Evolutionary conservation across 2,113 vertebrate genomes (phyloP).

Genomic region (Pangasianodon hypophthalmus): DNA sequence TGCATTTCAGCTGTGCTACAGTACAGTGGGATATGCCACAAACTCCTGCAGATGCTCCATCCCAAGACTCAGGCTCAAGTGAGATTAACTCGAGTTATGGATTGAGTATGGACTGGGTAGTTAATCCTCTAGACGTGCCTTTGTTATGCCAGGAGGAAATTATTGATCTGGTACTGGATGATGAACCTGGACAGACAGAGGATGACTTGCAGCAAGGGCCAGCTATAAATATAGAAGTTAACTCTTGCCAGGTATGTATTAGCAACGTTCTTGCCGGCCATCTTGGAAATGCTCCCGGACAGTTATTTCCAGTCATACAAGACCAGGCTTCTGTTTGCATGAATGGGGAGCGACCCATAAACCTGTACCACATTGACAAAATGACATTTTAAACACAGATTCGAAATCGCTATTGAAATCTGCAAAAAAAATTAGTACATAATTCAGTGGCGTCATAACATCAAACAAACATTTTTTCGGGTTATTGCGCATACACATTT

Average conservation of each 20-base stretch:
- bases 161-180: neutral
- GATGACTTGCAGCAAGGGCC: slow-evolving; percentile 39
- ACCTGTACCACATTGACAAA: neutral
- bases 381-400: neutral
- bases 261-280: neutral
- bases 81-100: slow-evolving; percentile 42
- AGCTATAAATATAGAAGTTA: slow-evolving; percentile 30
- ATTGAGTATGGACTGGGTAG: slow-evolving; percentile 25
- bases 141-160: slow-evolving; percentile 8
- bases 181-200: slow-evolving; percentile 24
- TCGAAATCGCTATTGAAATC: neutral
- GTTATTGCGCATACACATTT: neutral
- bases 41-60: slow-evolving; percentile 38
- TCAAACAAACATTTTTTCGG: neutral
- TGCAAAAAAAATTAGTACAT: neutral
- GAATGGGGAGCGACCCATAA: neutral
- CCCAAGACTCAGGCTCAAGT: slow-evolving; percentile 48
- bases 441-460: neutral
- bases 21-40: slow-evolving; percentile 71
- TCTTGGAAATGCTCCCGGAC: neutral
- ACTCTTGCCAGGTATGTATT: slow-evolving; percentile 59
- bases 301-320: neutral
- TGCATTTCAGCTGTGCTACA: slow-evolving; percentile 62
- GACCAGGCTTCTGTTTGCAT: neutral
- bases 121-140: slow-evolving; percentile 36